Conservation (phyloP, 2,888 invertebrate species). For the Gandaritis pyraliata region DNA sequence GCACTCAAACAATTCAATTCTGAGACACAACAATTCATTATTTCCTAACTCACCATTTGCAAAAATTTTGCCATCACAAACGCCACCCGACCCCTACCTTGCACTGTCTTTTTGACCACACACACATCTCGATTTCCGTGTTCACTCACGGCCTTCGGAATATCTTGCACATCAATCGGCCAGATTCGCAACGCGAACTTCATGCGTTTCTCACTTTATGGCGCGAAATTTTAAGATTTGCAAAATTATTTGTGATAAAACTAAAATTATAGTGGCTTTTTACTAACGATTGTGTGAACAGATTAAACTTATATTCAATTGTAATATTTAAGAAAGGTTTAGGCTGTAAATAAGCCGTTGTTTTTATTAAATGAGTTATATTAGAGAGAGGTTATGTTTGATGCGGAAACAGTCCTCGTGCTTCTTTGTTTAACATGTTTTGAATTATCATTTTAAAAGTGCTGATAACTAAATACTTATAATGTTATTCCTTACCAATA, state of each 20-base stretch:
- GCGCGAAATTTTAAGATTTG: constrained; percentile 79
- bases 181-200: constrained; percentile 85
- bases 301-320: constrained; percentile 22
- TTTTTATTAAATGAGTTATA: neutral
- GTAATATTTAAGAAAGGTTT: neutral
- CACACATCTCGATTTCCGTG: constrained; percentile 85
- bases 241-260: constrained; percentile 39
- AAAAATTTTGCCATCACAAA: constrained; percentile 91
- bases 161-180: constrained; percentile 87
- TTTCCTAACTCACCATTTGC: constrained; percentile 89
- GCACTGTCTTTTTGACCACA: constrained; percentile 88
- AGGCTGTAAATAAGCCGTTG: neutral
- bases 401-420: constrained; percentile 54
- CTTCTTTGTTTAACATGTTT: neutral
- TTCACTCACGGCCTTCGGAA: constrained; percentile 87
- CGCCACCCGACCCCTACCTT: constrained; percentile 91
- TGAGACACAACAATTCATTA: constrained; percentile 69
- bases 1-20: constrained; percentile 70
- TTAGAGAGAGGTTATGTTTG: constrained; percentile 60
- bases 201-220: constrained; percentile 73
- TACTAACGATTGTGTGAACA: neutral
- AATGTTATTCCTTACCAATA: constrained; percentile 4
- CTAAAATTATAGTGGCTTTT: neutral
- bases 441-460: neutral
- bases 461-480: constrained; percentile 12